Percentiles rank a stretch among this genome's conserved stretches.
These are phyloP conservation scores for Coelopa frigida DNA, from an alignment of 1,140 invertebrate species.

Conservation along the genomic window DNA sequence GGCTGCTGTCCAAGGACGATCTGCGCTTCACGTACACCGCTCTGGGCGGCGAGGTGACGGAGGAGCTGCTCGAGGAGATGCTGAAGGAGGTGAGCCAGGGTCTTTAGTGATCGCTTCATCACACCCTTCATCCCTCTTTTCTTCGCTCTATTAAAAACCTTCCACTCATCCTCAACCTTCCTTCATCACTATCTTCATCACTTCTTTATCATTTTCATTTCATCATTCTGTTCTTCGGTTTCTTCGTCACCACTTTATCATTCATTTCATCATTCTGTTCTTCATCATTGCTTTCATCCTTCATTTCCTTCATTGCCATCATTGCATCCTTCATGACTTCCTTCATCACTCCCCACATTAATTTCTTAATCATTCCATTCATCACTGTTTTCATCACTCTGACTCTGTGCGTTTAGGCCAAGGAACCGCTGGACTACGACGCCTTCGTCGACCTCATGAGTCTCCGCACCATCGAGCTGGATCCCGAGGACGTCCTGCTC, in stretches of 20 bases:
- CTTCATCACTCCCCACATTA: neutral
- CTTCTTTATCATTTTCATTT: no score
- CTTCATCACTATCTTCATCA: no score
- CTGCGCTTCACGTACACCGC: constrained; percentile 51
- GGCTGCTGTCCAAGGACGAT: constrained; percentile 52
- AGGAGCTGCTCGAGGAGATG: constrained; percentile 51
- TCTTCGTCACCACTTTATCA: no score
- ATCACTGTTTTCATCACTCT: no score
- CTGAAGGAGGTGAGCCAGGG: constrained; percentile 49
- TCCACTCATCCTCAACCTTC: no score
- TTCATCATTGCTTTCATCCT: neutral
- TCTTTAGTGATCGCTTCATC: no score
- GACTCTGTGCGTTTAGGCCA: constrained; percentile 40
- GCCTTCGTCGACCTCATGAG: constrained; percentile 54
- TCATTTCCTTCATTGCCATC: neutral
- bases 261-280: no score
- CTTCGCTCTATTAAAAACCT: no score
- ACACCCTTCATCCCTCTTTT: no score
- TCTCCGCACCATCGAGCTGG: constrained; percentile 52
- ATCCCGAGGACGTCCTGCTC: constrained; percentile 53
- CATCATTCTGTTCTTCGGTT: no score
- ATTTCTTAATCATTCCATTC: neutral
- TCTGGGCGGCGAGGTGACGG: constrained; percentile 49
- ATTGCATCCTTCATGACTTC: neutral
- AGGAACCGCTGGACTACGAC: constrained; percentile 53